Percentiles rank a stretch among this genome's conserved stretches.
Evolutionary conservation across 2,113 vertebrate genomes (phyloP).

Genomic region (Coracopsis vasa): DNA sequence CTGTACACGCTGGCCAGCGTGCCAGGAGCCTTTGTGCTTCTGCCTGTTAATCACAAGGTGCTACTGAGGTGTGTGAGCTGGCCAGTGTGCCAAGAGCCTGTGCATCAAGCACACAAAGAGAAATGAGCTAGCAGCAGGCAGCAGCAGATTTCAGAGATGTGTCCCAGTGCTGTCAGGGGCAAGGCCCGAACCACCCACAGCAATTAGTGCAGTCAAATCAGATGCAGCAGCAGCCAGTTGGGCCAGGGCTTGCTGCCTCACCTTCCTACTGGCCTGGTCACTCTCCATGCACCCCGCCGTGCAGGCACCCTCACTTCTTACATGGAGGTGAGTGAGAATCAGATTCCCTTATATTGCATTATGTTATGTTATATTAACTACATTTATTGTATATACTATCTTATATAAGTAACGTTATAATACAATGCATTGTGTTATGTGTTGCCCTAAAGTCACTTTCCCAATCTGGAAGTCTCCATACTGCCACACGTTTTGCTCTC

Average conservation of each 20-base stretch:
- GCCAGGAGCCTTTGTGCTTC: slow-evolving; percentile 41
- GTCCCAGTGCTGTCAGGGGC: slow-evolving; percentile 35
- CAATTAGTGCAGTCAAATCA: slow-evolving; percentile 47
- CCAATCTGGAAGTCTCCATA: not conserved
- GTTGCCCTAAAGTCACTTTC: not conserved
- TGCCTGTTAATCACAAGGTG: slow-evolving; percentile 63
- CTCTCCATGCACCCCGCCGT: fast-evolving
- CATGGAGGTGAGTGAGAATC: not conserved
- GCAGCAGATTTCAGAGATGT: slow-evolving; percentile 51
- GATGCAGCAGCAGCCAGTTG: not conserved
- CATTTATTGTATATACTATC: not conserved
- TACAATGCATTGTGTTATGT: not conserved
- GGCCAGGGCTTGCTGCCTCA: not conserved
- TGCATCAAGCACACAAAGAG: slow-evolving; percentile 39
- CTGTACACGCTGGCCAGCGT: not conserved
- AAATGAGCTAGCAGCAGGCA: slow-evolving; percentile 54
- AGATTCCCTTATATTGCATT: not conserved
- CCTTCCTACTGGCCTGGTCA: not conserved
- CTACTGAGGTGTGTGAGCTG: slow-evolving; percentile 42
- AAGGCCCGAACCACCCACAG: slow-evolving; percentile 37
- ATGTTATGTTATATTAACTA: not conserved
- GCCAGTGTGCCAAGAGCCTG: slow-evolving; percentile 3
- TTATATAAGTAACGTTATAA: not conserved
- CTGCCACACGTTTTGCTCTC: not conserved
- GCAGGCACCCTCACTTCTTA: not conserved